Conservation (phyloP, 2,797 vertebrate genomes). For the Phataginus tricuspis region DNA sequence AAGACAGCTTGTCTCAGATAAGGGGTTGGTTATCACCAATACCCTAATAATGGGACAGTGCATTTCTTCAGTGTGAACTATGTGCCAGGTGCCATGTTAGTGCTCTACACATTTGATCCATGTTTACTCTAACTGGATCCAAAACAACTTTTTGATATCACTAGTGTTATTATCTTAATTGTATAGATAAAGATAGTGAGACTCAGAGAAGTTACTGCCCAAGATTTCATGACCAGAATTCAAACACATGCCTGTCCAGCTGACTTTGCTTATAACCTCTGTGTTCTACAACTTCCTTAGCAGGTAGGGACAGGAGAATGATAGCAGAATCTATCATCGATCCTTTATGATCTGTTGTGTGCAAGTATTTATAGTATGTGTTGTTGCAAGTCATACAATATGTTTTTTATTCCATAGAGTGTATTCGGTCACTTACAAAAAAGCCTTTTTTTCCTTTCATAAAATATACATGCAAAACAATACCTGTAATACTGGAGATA, state of each 20-base stretch:
- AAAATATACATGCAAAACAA: conserved; percentile 42
- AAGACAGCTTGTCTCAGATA: not conserved
- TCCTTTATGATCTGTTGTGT: not conserved
- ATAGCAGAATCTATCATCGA: not conserved
- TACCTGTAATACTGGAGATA: not conserved
- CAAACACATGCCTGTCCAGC: not conserved
- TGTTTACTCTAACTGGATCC: not conserved
- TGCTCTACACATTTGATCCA: not conserved
- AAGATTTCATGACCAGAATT: not conserved
- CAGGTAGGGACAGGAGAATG: not conserved
- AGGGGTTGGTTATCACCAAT: not conserved
- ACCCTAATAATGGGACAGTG: not conserved
- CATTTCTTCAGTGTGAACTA: not conserved
- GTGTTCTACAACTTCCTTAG: not conserved
- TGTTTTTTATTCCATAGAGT: not conserved
- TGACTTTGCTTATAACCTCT: not conserved
- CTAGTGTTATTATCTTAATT: not conserved
- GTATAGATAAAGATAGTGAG: not conserved
- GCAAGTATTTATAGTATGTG: not conserved
- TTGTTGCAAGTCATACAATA: not conserved
- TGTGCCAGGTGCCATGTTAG: not conserved
- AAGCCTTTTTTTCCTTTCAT: not conserved
- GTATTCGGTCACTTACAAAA: not conserved
- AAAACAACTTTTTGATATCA: not conserved
- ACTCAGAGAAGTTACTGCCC: not conserved